phyloP scores from a whole-genome alignment of 1,140 invertebrate genomes.

The Zophobas morio region DNA sequence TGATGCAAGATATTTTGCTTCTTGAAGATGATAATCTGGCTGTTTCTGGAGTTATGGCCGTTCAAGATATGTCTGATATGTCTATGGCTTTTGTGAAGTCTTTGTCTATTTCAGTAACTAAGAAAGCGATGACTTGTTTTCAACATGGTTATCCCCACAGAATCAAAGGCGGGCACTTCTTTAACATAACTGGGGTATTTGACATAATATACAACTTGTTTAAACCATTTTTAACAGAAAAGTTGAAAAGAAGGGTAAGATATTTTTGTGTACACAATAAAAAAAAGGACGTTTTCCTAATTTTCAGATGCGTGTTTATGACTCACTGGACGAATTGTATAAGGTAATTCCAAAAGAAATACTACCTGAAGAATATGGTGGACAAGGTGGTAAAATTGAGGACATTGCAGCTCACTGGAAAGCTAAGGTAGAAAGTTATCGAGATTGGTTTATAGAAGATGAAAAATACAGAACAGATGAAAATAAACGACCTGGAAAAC shows the following conservation, averaged over 20 bases:
- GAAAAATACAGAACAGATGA: slow-evolving; percentile 72
- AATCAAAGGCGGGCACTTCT: not conserved
- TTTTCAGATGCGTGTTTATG: slow-evolving; percentile 38
- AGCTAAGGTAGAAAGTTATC: slow-evolving; percentile 70
- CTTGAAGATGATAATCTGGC: slow-evolving; percentile 68
- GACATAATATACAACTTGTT: slow-evolving; percentile 32
- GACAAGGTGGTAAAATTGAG: slow-evolving; percentile 59
- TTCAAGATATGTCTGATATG: slow-evolving; percentile 2
- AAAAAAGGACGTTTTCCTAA: not conserved
- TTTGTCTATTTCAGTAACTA: not conserved
- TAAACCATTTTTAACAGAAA: slow-evolving; percentile 48
- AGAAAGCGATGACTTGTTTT: slow-evolving; percentile 5
- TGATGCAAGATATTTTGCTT: slow-evolving; percentile 68
- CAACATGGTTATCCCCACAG: slow-evolving; percentile 2
- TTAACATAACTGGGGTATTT: not conserved
- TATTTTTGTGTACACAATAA: not conserved
- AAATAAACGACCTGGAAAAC: slow-evolving; percentile 71
- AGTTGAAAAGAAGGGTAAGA: slow-evolving; percentile 34
- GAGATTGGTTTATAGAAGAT: slow-evolving; percentile 73
- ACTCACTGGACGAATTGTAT: slow-evolving; percentile 53
- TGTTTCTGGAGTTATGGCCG: not conserved
- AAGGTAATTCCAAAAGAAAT: slow-evolving; percentile 69
- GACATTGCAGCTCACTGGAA: slow-evolving; percentile 69
- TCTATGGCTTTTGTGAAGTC: not conserved
- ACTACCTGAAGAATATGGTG: slow-evolving; percentile 73